Base-by-base conservation (phyloP, 2,113 vertebrate species). In the Xiphophorus couchianus region DNA sequence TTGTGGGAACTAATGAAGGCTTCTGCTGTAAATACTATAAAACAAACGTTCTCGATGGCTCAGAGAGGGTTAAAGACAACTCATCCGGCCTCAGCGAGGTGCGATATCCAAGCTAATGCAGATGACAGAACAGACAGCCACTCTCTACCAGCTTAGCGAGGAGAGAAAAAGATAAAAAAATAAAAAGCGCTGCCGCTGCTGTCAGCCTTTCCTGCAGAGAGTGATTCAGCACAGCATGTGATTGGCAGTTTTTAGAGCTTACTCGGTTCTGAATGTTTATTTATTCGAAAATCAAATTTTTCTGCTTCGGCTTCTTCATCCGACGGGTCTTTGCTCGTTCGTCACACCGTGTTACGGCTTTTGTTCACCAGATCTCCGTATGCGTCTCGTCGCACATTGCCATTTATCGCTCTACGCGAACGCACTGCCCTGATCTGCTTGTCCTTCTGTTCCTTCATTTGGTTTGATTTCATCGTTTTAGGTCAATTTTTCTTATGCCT, bases 21-120 rank as follows among this genome's bases (percentile, higher is more conserved):
- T 19, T 29, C 81, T 76, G 84, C 84, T 89, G 81, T 89, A 87
- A 86, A 89, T 86, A 58, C 17, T 10, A 58, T 19, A 25, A 90
- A 68, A 80, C 27, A 82, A 77, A 68, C 62, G 71, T 83, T 86
- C 62, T 48, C 71, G 31, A 72, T 66, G 83, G 77, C 60, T 85
- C 68, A 42, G 39, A 65, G 31, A 76, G 80, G 80, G 83, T 91
- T 82, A 75, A 85, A 82, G 77, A 69, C 44, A 31, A 13, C 77
- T 80, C 77, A 74, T 77, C 66, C 78, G 78, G 71, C 42, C 2
- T 84, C 67, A 31, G 60, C 25, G 62, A 79, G 71, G 70, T 77
- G 76, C 75, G 78, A 80, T 73, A 73, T 39, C 77, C 64, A 58
- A 86, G 62, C 63, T 66, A 66, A 87, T 82, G 60, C 73, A 69